These are phyloP conservation scores for Pedionomus torquatus DNA, from an alignment of 2,113 vertebrate genomes.

Conservation along the genomic window DNA sequence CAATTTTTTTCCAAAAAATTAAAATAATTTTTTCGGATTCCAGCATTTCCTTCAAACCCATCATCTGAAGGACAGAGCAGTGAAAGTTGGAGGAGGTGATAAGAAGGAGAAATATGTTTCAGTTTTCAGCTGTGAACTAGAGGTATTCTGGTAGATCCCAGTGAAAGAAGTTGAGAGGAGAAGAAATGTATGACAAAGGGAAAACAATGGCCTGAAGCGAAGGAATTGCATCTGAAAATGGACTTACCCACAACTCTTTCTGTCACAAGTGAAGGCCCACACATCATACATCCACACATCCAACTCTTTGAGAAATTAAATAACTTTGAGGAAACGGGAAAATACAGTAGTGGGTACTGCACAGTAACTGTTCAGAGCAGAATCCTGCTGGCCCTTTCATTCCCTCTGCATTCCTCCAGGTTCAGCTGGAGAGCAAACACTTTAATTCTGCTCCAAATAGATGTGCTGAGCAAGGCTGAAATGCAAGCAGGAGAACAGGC, in stretches of 20 bases:
- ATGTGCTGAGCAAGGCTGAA: conserved; percentile 24
- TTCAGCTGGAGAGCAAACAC: not conserved
- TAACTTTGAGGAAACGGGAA: not conserved
- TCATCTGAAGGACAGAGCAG: not conserved
- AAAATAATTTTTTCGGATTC: not conserved
- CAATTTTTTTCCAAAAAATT: not conserved
- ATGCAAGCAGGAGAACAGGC: not conserved
- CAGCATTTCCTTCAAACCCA: not conserved
- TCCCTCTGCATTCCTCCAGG: not conserved
- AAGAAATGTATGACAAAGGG: not conserved
- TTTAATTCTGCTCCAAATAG: conserved; percentile 43
- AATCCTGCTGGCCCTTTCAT: not conserved
- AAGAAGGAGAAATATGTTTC: not conserved
- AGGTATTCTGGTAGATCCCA: not conserved
- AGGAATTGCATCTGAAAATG: not conserved
- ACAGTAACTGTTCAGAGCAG: not conserved
- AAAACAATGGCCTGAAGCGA: not conserved
- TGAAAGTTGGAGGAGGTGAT: not conserved
- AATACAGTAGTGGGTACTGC: not conserved
- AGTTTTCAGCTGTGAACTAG: not conserved
- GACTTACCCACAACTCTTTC: not conserved
- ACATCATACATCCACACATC: not conserved
- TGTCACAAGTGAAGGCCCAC: not conserved
- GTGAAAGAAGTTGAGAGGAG: not conserved
- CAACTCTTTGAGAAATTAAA: not conserved